Base-by-base conservation (phyloP, 2,113 vertebrate species). In the Puntigrus tetrazona region DNA sequence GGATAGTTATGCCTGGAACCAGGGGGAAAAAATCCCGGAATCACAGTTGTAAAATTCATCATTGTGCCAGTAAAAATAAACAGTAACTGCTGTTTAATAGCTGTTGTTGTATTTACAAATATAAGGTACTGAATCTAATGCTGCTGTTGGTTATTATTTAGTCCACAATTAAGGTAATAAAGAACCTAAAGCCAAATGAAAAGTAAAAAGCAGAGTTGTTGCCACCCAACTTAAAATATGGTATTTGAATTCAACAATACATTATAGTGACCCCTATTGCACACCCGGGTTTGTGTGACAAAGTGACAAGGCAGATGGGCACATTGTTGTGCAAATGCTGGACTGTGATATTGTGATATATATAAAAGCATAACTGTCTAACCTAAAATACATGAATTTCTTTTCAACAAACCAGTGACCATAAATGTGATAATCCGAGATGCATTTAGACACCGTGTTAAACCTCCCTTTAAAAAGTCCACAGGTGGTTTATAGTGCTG, bases 381-480 rank as follows among this genome's bases (percentile, higher is more conserved):
- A 77, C 90, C 90, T 91, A 92, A 91, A 91, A 92, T 90, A 93
- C 92, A 91, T 88, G 88, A 91, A 89, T 75, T 89, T 85, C 47
- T 91, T 79, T 90, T 90, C 89, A 88, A 89, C 90, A 92, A 89
- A 92, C 89, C 91, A 88, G 85, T 88, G 67, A 90, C 76, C 89
- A 85, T 89, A 87, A 84, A 83, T 89, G 87, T 79, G 63, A 59
- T 47, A 83, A 86, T 89, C 76, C 83, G 88, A 89, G 91, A 92
- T 89, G 91, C 85, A 76, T 89, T 79, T 89, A 78, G 89, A 93
- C 91, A 93, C 92, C 90, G 91, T 92, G 22, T 92, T 90, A 88
- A 90, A 92, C 91, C 91, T 93, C 91, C 90, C 83, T 69, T 90
- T 92, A 93, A 94, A 94, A 94, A 95, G 92, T 94, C 89, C 89